Evolutionary conservation across 2,113 vertebrate genomes (phyloP).

Genomic region (Hemibagrus wyckioides): DNA sequence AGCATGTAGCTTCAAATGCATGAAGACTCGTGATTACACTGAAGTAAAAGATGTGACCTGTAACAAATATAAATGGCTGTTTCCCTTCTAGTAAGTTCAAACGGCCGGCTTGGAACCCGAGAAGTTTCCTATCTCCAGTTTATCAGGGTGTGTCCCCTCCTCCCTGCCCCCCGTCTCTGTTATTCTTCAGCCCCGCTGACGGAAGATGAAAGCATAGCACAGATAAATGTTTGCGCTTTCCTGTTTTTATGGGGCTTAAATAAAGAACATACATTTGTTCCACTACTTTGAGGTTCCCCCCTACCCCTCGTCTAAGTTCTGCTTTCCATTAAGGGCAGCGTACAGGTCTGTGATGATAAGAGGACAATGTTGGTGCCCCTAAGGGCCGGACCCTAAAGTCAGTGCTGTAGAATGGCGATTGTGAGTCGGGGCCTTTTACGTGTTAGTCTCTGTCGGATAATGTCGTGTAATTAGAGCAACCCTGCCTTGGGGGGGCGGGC

Average conservation of each 20-base stretch:
- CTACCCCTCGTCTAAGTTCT: constrained; percentile 55
- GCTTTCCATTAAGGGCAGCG: constrained; percentile 74
- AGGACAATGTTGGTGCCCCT: constrained; percentile 64
- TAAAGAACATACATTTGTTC: constrained; percentile 62
- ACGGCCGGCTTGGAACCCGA: constrained; percentile 29
- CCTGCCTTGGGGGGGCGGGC: constrained; percentile 24
- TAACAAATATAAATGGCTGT: constrained; percentile 12
- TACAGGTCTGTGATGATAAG: constrained; percentile 62
- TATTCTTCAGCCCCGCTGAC: constrained; percentile 66
- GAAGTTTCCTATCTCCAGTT: constrained; percentile 74
- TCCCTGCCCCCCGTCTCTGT: constrained; percentile 56
- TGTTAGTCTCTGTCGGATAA: constrained; percentile 32
- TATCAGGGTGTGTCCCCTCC: constrained; percentile 64
- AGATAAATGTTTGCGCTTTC: constrained; percentile 75
- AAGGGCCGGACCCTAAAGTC: constrained; percentile 56
- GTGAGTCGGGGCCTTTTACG: neutral
- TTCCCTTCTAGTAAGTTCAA: constrained; percentile 35
- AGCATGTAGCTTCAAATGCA: neutral
- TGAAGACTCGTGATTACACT: neutral
- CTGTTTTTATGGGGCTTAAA: constrained; percentile 73
- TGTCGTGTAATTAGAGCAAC: constrained; percentile 48
- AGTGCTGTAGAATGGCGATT: constrained; percentile 5
- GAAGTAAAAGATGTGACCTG: neutral
- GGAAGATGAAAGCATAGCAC: constrained; percentile 69
- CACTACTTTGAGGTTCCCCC: constrained; percentile 63